Percentiles rank a stretch among this genome's conserved stretches.
Evolutionary conservation across 2,797 vertebrate species (phyloP).

Genomic region (Simalia tracyae): DNA sequence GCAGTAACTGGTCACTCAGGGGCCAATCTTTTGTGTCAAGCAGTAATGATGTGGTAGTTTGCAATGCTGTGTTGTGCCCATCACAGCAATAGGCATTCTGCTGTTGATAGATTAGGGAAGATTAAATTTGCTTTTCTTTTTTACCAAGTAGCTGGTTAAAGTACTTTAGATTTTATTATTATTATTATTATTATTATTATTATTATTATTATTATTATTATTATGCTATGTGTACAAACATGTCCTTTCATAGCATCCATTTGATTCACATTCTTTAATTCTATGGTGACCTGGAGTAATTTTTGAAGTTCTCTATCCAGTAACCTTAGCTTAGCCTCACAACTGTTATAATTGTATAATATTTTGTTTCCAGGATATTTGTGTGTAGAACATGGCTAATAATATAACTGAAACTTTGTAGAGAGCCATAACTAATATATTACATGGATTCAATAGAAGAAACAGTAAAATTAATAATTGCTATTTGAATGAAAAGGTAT

Average conservation of each 20-base stretch:
- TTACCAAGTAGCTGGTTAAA: not conserved
- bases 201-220: too few species aligned
- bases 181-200: too few species aligned
- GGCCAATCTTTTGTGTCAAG: not conserved
- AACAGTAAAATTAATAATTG: not conserved
- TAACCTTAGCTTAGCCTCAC: not conserved
- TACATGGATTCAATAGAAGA: not conserved
- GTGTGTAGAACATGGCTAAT: not conserved
- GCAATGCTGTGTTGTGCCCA: not conserved
- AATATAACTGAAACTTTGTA: not conserved
- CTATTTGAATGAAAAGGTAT: not conserved
- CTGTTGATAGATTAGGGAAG: not conserved
- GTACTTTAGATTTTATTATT: not conserved
- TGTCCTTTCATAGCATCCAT: not conserved
- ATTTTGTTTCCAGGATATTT: not conserved
- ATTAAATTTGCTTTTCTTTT: not conserved
- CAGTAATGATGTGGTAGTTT: not conserved
- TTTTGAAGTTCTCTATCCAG: not conserved
- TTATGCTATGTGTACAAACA: not conserved
- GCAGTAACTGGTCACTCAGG: not conserved
- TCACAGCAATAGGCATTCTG: not conserved
- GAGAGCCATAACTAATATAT: not conserved
- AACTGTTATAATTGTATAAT: not conserved
- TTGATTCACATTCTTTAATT: not conserved
- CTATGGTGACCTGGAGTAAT: not conserved